Evolutionary conservation across 1,140 invertebrate genomes (phyloP).

Genomic region (Brachystomella parvula): DNA sequence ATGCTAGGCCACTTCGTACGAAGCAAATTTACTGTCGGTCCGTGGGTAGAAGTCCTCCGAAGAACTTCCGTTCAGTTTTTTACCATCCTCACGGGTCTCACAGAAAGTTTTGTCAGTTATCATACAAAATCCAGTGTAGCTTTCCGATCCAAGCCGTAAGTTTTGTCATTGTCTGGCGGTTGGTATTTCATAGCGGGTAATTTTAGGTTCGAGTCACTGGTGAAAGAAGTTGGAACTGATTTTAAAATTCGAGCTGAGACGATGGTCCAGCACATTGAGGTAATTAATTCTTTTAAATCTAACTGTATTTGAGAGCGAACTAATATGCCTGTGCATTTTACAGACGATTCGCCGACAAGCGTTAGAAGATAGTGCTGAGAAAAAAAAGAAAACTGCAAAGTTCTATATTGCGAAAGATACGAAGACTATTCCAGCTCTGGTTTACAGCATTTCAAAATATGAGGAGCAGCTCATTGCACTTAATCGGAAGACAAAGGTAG

Average conservation of each 20-base stretch:
- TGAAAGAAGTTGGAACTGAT: slow-evolving; percentile 22
- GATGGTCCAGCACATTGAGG: slow-evolving; percentile 29
- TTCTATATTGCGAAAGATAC: slow-evolving; percentile 26
- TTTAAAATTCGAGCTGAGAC: slow-evolving; percentile 30
- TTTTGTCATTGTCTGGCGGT: not conserved
- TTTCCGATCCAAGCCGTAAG: slow-evolving; percentile 15
- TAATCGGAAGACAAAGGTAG: slow-evolving; percentile 21
- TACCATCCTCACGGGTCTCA: slow-evolving; percentile 12
- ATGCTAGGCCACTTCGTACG: slow-evolving; percentile 13
- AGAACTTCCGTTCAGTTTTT: slow-evolving; percentile 20
- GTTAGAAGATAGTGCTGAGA: not conserved
- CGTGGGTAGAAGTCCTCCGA: slow-evolving; percentile 17
- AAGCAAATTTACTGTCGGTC: slow-evolving; percentile 10
- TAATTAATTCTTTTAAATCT: slow-evolving; percentile 11
- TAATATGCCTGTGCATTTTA: not conserved
- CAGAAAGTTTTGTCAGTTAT: slow-evolving; percentile 14
- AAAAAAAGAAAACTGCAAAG: slow-evolving; percentile 22
- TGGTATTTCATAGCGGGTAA: not conserved
- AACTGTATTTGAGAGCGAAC: not conserved
- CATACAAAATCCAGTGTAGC: slow-evolving; percentile 16
- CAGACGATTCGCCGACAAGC: not conserved
- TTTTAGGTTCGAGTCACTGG: slow-evolving; percentile 23
- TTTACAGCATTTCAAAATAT: slow-evolving; percentile 33
- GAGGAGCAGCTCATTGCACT: slow-evolving; percentile 26
- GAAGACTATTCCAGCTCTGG: slow-evolving; percentile 23